Base-by-base conservation (phyloP, 2,113 vertebrate genomes). In the Pseudolaguvia tuberculata region DNA sequence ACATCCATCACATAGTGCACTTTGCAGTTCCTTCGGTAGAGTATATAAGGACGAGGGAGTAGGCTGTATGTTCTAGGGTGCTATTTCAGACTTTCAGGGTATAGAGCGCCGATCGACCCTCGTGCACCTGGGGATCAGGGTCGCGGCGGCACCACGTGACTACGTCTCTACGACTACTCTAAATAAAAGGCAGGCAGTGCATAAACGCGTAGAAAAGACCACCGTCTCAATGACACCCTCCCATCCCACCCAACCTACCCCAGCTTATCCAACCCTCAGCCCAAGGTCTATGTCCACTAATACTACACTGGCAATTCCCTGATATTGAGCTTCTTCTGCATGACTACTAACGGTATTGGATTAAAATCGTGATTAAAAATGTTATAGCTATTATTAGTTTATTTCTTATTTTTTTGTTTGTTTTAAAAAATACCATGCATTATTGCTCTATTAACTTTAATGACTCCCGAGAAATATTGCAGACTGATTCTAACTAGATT, bases 161-260 rank as follows among this genome's bases (percentile, higher is more conserved):
- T 90, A 88, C 87, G 82, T 48, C 85, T 88, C 89, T 90, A 89
- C 86, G 73, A 89, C 91, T 91, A 90, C 81, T 42, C 78, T 85
- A 88, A 90, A 90, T 88, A 88, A 88, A 83, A 92, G 90, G 90
- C 92, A 92, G 90, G 89, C 92, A 93, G 90, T 92, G 92, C 91
- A 92, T 92, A 90, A 90, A 88, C 91, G 90, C 88, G 87, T 90
- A 92, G 83, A 89, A 91, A 91, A 83, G 77, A 76, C 82, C 74
- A 85, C 84, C 39, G 17, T 45, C 0, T 73, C 84, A 85, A 85
- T 70, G 81, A 80, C 77, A 81, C 70, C 70, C 80, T n/a, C 81
- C 80, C 47, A 31, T 5, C 74, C 63, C 45, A 29, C 20, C 70
- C 87, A 83, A 81, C 0, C 69, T 82, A 85, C 87, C 75, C 84